Conservation (phyloP, 2,888 invertebrate genomes). For the Zaprionus lineosus region DNA sequence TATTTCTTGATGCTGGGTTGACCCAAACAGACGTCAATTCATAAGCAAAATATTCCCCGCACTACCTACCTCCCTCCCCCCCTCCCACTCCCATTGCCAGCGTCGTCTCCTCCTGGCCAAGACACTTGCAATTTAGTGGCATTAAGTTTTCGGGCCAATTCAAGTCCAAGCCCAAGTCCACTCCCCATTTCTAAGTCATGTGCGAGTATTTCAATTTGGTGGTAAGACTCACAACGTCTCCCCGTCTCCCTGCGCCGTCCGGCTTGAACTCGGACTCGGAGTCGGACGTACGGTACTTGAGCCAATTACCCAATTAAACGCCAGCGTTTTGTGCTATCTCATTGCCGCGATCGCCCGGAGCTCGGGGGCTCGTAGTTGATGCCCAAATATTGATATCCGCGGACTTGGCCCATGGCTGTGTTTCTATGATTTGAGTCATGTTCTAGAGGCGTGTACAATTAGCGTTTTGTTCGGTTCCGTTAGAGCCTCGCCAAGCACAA, state of each 20-base stretch:
- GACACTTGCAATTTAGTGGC: conserved; percentile 68
- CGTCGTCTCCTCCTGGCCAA: background rate
- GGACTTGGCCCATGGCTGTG: conserved; percentile 53
- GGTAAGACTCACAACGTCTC: background rate
- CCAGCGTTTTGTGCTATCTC: conserved; percentile 74
- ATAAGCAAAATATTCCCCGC: conserved; percentile 37
- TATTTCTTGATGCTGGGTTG: conserved; percentile 44
- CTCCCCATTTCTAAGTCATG: conserved; percentile 48
- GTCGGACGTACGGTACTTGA: conserved; percentile 68
- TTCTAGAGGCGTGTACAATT: conserved; percentile 76
- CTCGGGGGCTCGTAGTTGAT: conserved; percentile 42
- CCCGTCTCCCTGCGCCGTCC: too few species aligned
- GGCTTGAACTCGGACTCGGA: conserved; percentile 19
- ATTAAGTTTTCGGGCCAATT: conserved; percentile 34
- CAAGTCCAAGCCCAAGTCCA: conserved; percentile 5
- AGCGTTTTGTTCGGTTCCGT: conserved; percentile 72
- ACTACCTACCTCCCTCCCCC: background rate
- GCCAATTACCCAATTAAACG: conserved; percentile 79
- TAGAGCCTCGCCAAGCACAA: conserved; percentile 55
- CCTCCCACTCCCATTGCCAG: background rate
- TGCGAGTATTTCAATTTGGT: conserved; percentile 70
- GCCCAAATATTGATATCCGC: conserved; percentile 73
- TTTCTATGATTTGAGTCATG: conserved; percentile 74
- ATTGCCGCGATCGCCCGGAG: conserved; percentile 56
- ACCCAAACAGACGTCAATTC: conserved; percentile 57